These are phyloP conservation scores for Anneissia japonica DNA, from an alignment of 35 echinoderm and acorn worm genomes.

Conservation along the genomic window DNA sequence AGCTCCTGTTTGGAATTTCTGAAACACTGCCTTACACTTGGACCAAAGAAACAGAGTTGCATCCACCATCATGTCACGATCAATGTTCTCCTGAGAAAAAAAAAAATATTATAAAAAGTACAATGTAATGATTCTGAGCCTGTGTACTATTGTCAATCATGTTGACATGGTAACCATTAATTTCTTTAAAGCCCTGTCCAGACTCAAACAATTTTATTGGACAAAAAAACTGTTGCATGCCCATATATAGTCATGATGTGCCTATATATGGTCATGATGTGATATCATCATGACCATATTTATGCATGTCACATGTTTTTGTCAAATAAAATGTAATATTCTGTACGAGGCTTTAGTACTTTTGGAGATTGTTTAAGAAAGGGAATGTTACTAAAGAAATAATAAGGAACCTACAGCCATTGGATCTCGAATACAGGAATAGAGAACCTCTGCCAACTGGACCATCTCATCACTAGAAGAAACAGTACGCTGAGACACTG, in stretches of 20 bases:
- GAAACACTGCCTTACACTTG: conserved; percentile 83
- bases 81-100: conserved; percentile 52
- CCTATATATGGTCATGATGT: too few relatives aligned
- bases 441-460: conserved; percentile 71
- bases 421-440: conserved; percentile 59
- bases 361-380: not conserved
- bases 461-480: conserved; percentile 64
- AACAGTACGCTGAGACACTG: conserved; percentile 28
- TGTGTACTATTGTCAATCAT: too few relatives aligned
- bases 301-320: too few relatives aligned
- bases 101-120: too few relatives aligned
- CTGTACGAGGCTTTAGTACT: not conserved
- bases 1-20: conserved; percentile 94
- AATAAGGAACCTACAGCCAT: conserved; percentile 51
- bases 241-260: too few relatives aligned
- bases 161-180: too few relatives aligned
- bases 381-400: not conserved
- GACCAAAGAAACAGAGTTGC: conserved; percentile 86
- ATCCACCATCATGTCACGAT: conserved; percentile 92
- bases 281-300: too few relatives aligned
- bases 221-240: too few relatives aligned
- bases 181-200: too few relatives aligned
- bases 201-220: too few relatives aligned
- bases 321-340: not conserved
- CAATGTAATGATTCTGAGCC: too few relatives aligned